phyloP scores from a whole-genome alignment of 2,113 vertebrate genomes.

The Tylochromis polylepis region DNA sequence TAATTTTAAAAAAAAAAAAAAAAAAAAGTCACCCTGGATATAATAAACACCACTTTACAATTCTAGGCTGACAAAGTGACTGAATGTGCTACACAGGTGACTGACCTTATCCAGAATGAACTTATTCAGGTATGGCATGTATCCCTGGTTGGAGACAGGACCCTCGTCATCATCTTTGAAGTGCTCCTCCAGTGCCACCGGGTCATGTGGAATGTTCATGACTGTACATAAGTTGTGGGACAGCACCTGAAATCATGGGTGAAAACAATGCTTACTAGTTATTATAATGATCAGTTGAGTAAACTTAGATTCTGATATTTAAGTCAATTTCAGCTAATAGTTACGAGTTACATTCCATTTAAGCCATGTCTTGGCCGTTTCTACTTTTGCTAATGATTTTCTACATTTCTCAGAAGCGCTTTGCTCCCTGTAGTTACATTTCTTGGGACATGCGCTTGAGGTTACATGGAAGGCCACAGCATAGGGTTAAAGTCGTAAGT shows the following conservation, averaged over 20 bases:
- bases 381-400: background rate
- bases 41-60: background rate
- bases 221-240: conserved; percentile 96
- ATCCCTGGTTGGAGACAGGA: conserved; percentile 96
- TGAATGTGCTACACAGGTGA: background rate
- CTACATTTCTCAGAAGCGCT: background rate
- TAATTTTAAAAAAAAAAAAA: background rate
- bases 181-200: conserved; percentile 93
- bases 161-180: conserved; percentile 96
- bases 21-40: background rate
- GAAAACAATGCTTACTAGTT: background rate
- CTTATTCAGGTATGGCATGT: conserved; percentile 97
- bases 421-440: background rate
- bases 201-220: conserved; percentile 92
- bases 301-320: background rate
- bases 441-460: background rate
- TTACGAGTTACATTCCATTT: background rate
- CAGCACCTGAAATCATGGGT: conserved; percentile 79
- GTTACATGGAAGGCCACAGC: background rate
- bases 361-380: background rate
- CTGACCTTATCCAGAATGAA: conserved; percentile 97
- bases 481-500: background rate
- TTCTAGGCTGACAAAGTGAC: background rate
- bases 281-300: background rate
- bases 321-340: background rate